These are phyloP conservation scores for Falco cherrug DNA, from an alignment of 2,797 vertebrate species.

Conservation along the genomic window DNA sequence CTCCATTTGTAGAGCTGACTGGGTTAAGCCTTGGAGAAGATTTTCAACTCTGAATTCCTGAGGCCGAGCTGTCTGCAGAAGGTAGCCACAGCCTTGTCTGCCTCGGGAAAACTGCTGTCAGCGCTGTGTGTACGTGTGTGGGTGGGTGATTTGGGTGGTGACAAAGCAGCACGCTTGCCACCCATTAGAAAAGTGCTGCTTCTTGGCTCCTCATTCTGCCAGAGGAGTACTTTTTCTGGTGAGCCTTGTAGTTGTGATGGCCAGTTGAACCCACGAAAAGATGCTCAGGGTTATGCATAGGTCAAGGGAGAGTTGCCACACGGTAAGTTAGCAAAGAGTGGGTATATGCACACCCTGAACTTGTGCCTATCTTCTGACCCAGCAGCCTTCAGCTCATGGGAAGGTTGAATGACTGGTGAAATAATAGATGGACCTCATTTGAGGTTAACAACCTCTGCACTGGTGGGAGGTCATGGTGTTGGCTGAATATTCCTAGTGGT, in stretches of 20 bases:
- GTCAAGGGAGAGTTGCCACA: background rate
- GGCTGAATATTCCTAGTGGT: background rate
- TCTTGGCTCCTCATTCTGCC: slow-evolving; percentile 37
- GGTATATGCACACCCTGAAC: background rate
- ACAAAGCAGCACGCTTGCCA: background rate
- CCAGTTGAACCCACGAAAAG: slow-evolving; percentile 1
- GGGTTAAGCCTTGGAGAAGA: background rate
- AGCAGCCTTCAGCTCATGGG: background rate
- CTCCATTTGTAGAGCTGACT: background rate
- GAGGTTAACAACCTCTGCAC: background rate
- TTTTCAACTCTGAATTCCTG: background rate
- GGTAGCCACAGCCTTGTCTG: background rate
- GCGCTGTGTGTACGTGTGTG: accelerated
- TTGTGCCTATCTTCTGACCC: background rate
- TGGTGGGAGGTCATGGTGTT: background rate
- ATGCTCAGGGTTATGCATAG: background rate
- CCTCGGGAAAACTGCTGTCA: background rate
- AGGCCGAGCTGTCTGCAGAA: background rate
- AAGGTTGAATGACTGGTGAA: background rate
- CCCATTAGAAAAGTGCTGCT: slow-evolving; percentile 30
- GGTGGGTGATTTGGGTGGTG: background rate
- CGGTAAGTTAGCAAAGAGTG: background rate
- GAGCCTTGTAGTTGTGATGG: slow-evolving; percentile 27
- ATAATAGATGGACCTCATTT: background rate
- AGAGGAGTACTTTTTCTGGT: slow-evolving; percentile 21